phyloP scores from a whole-genome alignment of 2,797 vertebrate species.

The Muscicapa striata region DNA sequence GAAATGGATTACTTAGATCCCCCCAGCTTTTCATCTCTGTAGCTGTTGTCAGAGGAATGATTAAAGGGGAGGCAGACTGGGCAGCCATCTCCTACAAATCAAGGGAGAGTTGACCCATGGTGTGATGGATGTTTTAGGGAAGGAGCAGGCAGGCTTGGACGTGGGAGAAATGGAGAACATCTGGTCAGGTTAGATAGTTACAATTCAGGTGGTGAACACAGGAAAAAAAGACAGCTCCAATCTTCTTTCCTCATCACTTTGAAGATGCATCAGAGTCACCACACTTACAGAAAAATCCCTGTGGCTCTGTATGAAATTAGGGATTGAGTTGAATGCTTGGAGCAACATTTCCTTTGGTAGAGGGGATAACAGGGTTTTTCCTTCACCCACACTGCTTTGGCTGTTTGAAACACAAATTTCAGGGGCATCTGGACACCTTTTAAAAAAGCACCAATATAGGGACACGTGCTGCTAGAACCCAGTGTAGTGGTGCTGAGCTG shows the following conservation, averaged over 20 bases:
- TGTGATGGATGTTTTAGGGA: slow-evolving; percentile 45
- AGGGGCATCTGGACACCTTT: neutral
- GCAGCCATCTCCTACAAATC: slow-evolving; percentile 34
- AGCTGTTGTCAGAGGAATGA: slow-evolving; percentile 16
- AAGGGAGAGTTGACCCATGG: neutral
- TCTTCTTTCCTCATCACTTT: neutral
- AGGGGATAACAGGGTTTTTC: neutral
- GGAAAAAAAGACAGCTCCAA: neutral
- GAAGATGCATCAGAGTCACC: neutral
- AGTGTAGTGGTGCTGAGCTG: neutral
- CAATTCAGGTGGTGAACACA: neutral
- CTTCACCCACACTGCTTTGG: neutral
- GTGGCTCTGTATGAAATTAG: neutral
- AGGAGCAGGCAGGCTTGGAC: neutral
- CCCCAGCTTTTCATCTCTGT: slow-evolving; percentile 35
- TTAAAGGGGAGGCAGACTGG: slow-evolving; percentile 21
- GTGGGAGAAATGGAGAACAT: neutral
- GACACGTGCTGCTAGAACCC: neutral
- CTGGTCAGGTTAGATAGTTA: slow-evolving; percentile 11
- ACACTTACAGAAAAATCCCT: neutral
- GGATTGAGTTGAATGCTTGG: neutral
- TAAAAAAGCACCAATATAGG: accelerated
- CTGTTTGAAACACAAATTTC: neutral
- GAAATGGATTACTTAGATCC: slow-evolving; percentile 65
- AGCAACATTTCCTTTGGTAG: neutral